Base-by-base conservation (phyloP, 1,140 invertebrate species). In the Pollicipes pollicipes region DNA sequence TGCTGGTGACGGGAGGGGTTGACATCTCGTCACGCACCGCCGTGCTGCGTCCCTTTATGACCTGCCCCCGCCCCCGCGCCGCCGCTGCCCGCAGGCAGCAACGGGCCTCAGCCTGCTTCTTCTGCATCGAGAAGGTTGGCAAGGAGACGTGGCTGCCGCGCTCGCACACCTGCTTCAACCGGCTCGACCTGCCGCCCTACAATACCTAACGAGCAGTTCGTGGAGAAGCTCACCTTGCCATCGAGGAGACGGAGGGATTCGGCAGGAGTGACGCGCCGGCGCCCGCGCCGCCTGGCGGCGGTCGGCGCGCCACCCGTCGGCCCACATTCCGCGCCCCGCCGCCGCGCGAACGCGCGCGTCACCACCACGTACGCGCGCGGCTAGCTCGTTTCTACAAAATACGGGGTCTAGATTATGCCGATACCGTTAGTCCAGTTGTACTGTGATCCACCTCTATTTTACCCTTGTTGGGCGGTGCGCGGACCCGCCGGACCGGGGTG, bases 51-150 rank as follows among this genome's bases (percentile, higher is more conserved):
- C 30, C 27, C 32, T 68, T 74, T 71, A 45, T 70, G 31, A 17
- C 66, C 27, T 70, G 3, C 16, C 32, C 29, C 8, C 30, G 29
- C 30, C 3, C 16, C 58, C 27, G 3, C 4, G 45, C 29, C 26
- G 17, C 26, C 29, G 24, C 28, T 24, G 0, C 70, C 77, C 81
- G 73, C 76, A 89, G 89, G 89, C 74, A 97, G 94, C 73, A 99
- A 98, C 78, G 97, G 97, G 29, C 95, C 97, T 0, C 97, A 99
- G 81, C 83, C 94, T n/a, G n/a, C n/a, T n/a, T n/a, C 75, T 99
- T 99, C 82, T 99, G 97, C 82, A 98, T 99, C 78, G 97, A 99
- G 81, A 97, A 98, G 83, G 96, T 99, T 68, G 97, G 97, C n/a
- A 99, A 99, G 80, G 97, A 99, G 76, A 97, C 94, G 0, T 99